These are phyloP conservation scores for Garra rufa DNA, from an alignment of 2,113 vertebrate species.

Conservation along the genomic window DNA sequence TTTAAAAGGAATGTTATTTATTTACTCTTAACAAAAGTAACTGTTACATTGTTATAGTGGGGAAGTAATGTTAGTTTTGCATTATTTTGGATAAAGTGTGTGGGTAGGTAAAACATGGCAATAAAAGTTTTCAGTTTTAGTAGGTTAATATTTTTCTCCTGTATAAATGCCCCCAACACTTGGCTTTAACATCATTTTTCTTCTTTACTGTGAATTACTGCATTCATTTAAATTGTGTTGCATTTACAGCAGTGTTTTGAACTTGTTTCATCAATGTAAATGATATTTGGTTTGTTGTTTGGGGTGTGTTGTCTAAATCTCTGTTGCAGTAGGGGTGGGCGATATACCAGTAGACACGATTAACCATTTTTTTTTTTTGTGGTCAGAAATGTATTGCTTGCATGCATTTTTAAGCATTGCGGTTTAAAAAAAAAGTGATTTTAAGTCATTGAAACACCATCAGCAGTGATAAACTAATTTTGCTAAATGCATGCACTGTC, in stretches of 20 bases:
- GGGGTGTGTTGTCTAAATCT: conserved; percentile 7
- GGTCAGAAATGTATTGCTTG: no score
- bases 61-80: not conserved
- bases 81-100: not conserved
- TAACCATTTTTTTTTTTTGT: no score
- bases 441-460: no score
- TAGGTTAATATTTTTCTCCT: not conserved
- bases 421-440: no score
- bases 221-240: not conserved
- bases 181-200: not conserved
- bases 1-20: not conserved
- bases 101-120: not conserved
- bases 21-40: not conserved
- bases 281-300: conserved; percentile 12
- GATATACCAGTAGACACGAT: no score
- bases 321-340: not conserved
- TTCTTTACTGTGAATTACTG: not conserved
- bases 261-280: not conserved
- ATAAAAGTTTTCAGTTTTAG: not conserved
- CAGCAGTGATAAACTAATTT: no score
- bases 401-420: no score
- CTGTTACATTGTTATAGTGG: not conserved
- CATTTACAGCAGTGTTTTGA: not conserved
- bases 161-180: conserved; percentile 15
- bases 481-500: no score